A percentile compares a stretch with the other conserved stretches of the same genome.
Evolutionary conservation across 1,140 invertebrate genomes (phyloP).

Genomic region (Bathynomus jamesi): DNA sequence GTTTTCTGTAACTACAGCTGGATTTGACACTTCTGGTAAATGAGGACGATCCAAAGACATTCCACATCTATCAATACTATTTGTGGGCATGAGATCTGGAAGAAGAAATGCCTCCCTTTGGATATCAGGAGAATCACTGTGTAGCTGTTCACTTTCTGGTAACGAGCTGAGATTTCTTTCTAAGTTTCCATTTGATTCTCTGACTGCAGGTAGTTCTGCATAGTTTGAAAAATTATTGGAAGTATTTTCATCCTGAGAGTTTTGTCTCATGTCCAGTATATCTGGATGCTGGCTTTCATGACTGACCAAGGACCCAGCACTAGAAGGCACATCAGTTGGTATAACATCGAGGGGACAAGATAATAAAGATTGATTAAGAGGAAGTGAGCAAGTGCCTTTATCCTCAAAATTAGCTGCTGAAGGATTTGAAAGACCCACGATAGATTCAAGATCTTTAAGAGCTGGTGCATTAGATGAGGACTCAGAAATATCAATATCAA

Average conservation of each 20-base stretch:
- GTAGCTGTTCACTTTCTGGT: not conserved
- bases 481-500: too few species aligned
- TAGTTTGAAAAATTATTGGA: not conserved
- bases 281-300: not conserved
- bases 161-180: too few species aligned
- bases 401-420: not conserved
- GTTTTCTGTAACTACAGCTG: constrained; percentile 32
- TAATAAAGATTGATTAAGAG: not conserved
- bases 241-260: not conserved
- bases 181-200: not conserved
- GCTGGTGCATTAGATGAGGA: not conserved
- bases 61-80: constrained; percentile 7
- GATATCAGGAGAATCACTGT: not conserved
- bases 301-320: not conserved
- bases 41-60: not conserved
- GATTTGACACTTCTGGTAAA: constrained; percentile 19
- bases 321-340: not conserved
- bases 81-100: constrained; percentile 31
- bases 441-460: not conserved
- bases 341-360: not conserved
- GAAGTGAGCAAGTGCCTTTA: not conserved
- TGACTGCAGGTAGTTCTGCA: not conserved
- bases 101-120: constrained; percentile 11
- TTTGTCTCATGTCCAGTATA: not conserved
- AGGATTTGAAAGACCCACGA: not conserved